Percentiles rank a stretch among this genome's conserved stretches.
Conservation (phyloP, 37 sponge, comb jelly and placozoan genomes). For the Spongia lamella region DNA sequence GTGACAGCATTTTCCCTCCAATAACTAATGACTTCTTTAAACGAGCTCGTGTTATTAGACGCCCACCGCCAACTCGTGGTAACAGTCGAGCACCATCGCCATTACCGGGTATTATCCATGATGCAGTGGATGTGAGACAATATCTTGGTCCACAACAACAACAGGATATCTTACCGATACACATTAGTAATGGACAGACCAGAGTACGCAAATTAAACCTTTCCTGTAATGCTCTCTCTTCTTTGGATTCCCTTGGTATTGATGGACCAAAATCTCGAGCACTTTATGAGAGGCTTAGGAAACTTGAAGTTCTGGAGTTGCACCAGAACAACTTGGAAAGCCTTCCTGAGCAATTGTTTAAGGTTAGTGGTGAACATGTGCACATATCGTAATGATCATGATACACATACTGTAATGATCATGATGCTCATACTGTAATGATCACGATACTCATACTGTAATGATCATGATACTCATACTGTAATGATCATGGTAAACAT, state of each 20-base stretch:
- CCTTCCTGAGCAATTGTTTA: constrained; percentile 39
- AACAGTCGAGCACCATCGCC: too few relatives aligned
- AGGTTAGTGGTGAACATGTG: constrained; percentile 23
- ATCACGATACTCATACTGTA: not conserved
- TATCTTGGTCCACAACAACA: too few relatives aligned
- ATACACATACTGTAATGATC: not conserved
- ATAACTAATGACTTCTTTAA: too few relatives aligned
- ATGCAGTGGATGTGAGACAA: too few relatives aligned
- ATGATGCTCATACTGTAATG: too few relatives aligned
- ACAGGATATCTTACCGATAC: too few relatives aligned
- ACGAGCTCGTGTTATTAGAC: too few relatives aligned
- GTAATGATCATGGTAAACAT: not conserved
- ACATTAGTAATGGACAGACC: too few relatives aligned
- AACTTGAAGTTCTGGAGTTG: constrained; percentile 32
- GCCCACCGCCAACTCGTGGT: too few relatives aligned
- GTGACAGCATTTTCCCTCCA: too few relatives aligned
- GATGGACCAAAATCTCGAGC: not conserved
- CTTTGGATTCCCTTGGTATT: constrained; percentile 7
- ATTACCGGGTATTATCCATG: too few relatives aligned
- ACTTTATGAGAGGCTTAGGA: constrained; percentile 10
- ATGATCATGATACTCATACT: not conserved
- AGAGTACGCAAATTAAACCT: constrained; percentile 23
- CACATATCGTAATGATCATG: not conserved
- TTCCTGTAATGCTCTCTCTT: constrained; percentile 49
- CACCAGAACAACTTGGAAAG: constrained; percentile 51